Evolutionary conservation across 2,113 vertebrate species (phyloP).

Genomic region (Todiramphus chloris): DNA sequence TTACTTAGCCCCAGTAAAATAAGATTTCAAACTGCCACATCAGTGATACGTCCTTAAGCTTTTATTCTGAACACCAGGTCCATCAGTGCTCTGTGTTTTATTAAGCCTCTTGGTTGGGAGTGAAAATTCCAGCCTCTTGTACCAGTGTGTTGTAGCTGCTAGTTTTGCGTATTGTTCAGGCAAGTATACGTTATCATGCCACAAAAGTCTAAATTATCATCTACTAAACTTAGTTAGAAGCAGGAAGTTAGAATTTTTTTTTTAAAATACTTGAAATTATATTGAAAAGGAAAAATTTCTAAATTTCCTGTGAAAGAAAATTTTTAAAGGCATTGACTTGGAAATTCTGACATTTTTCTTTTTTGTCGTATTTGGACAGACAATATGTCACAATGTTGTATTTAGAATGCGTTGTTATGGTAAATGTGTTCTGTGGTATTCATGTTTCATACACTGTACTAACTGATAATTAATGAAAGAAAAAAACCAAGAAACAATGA

Average conservation of each 20-base stretch:
- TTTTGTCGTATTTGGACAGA: neutral
- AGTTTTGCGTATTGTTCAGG: neutral
- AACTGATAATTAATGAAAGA: neutral
- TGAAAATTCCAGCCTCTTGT: neutral
- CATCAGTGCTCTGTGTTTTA: neutral
- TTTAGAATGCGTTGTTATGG: neutral
- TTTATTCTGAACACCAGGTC: neutral
- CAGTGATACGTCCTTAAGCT: neutral
- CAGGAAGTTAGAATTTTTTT: neutral
- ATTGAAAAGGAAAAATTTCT: neutral
- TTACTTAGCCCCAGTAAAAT: neutral
- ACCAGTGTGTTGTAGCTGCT: neutral
- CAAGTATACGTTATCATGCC: neutral
- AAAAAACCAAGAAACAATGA: neutral
- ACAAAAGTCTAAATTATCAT: neutral
- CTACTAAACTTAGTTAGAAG: neutral
- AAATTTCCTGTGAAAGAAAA: neutral
- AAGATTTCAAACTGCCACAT: neutral
- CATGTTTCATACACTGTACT: neutral
- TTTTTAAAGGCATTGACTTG: neutral
- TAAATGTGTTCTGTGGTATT: neutral
- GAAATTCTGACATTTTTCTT: neutral
- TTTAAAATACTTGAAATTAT: neutral
- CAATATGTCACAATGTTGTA: neutral
- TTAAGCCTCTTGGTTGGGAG: neutral